Base-by-base conservation (phyloP, 1,140 invertebrate genomes). In the Pseudomyrmex gracilis region DNA sequence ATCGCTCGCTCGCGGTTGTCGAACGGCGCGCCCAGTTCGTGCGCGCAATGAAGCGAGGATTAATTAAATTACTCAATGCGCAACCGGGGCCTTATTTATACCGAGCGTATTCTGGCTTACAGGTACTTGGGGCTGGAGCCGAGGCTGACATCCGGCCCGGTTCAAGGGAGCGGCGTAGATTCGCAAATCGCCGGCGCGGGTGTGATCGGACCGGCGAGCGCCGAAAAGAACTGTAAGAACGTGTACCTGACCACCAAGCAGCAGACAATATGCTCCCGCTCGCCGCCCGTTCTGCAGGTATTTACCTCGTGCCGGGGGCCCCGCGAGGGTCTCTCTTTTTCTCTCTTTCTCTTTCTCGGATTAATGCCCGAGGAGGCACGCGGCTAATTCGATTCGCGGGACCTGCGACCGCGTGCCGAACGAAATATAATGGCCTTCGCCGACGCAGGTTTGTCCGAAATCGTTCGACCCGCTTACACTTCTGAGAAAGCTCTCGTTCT, bases 221-320 rank as follows among this genome's bases (percentile, higher is more conserved):
- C 93, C 73, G 94, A 94, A 87, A 93, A 90, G 85, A 93, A 92
- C 88, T 94, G 94, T 87, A 94, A 94, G 86, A 94, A 90, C 89
- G 85, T 88, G 66, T 92, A 94, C 86, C 92, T 94, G 70, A 94
- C 93, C 43, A 80, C 87, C 61, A 94, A 94, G 87, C 94, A 94
- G 85, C 94, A 94, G 88, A 87, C 89, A 47, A 94, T 94, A 86
- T 94, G 94, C 87, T 89, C 92, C 71, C 92, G 92, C 88, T 94
- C 93, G 71, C 94, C 94, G 20, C 92, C 92, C 71, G 92, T 94
- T 73, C 88, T 94, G 22, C 94, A 94, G 93, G 94, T 94, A 89
- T 90, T 86, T 89, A 88, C 70, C 53, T 88, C 86, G 57, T 67
- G 34, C 34, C 45, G 58, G 60, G 55, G 85, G n/a, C n/a, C n/a